Conservation (phyloP, 2,113 vertebrate genomes). For the Pterocles orientalis region DNA sequence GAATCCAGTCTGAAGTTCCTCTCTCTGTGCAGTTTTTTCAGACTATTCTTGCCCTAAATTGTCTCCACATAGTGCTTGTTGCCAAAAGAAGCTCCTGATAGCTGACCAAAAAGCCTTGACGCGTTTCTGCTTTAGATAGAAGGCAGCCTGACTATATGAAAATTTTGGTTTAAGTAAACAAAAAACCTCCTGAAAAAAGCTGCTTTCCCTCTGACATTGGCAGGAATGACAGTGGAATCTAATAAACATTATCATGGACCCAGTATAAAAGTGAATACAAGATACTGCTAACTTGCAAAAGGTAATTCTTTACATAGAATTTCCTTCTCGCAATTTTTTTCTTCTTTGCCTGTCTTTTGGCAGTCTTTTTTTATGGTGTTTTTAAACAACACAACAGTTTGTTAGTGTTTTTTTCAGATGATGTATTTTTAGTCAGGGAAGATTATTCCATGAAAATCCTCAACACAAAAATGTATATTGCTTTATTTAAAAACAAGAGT, state of each 20-base stretch:
- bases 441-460: neutral
- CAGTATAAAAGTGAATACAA: neutral
- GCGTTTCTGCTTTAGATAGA: neutral
- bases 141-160: neutral
- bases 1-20: neutral
- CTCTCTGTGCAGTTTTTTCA: neutral
- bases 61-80: neutral
- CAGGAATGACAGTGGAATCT: neutral
- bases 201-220: neutral
- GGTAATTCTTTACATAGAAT: neutral
- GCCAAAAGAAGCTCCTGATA: neutral
- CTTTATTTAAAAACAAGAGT: neutral
- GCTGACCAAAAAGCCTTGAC: neutral
- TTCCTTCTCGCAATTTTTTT: neutral
- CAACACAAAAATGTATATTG: neutral
- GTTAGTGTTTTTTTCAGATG: neutral
- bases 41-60: neutral
- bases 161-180: neutral
- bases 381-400: neutral
- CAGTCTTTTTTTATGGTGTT: neutral
- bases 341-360: neutral
- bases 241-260: neutral
- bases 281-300: neutral
- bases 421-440: neutral
- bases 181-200: neutral